Evolutionary conservation across 2,888 invertebrate genomes (phyloP), one percentile per base, ranked within the genome.

Genomic region (Philereme vetulata): DNA sequence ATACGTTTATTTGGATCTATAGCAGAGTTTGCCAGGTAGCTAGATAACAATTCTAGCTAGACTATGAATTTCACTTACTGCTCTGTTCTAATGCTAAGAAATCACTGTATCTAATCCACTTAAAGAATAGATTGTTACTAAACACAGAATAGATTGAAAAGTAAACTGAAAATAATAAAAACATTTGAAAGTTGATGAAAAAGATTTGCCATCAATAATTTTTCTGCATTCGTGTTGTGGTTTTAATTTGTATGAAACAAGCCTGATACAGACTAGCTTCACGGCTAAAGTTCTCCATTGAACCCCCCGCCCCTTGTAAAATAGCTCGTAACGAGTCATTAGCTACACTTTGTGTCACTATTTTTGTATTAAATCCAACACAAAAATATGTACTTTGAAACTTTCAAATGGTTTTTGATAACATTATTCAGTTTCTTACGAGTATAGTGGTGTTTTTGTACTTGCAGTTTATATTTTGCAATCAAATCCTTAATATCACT

Each of bases 261-360:
- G 55, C 51, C 38, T 51, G 49, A 51, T 62, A 42, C 42, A 35
- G 38, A 43, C 33, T 40, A n/a, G 10, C 11, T 40, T 42, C 34
- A 32, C 49, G 33, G 55, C 58, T 51, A 49, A 51, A 57, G 51
- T 59, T 59, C 44, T 56, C 55, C 48, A 36, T 56, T 58, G 56
- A 52, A 56, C 55, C 32, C 44, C 55, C 32, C 44, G 34, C 53
- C 53, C 35, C n/a, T 50, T 43, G 38, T 51, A 68, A 67, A 61
- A 64, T 64, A 59, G 67, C 61, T 49, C 62, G 51, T 64, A 64
- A 58, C 62, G 64, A 58, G 60, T 67, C 70, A 68, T 70, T 66
- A 64, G 49, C 53, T 60, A 64, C 59, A 56, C 55, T 59, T 62
- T 71, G 54, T 65, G 60, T 56, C 64, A 62, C 63, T 61, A 67